These are phyloP conservation scores for Lumbricus terrestris DNA, from an alignment of 2,888 invertebrate species.

Conservation along the genomic window DNA sequence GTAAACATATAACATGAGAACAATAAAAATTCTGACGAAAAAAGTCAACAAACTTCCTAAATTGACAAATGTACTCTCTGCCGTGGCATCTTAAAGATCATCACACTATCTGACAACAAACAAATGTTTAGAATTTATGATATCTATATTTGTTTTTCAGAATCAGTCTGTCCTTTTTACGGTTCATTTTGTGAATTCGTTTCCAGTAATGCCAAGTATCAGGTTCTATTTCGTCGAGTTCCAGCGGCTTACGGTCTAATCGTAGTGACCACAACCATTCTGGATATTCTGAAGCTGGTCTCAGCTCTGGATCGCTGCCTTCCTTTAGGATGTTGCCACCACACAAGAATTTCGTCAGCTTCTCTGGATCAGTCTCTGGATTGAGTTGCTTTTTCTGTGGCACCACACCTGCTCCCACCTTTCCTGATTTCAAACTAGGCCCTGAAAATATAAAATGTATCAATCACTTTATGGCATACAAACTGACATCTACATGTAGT, in stretches of 20 bases:
- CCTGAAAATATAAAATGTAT: not conserved
- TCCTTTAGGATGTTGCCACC: conserved; percentile 78
- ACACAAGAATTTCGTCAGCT: conserved; percentile 75
- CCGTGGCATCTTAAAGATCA: not conserved
- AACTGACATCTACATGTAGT: not conserved
- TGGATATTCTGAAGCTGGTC: conserved; percentile 81
- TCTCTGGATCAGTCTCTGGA: conserved; percentile 50
- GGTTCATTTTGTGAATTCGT: conserved; percentile 63
- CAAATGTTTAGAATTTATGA: conserved; percentile 19
- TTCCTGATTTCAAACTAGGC: not conserved
- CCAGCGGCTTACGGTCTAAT: conserved; percentile 65
- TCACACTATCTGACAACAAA: not conserved
- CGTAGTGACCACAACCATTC: conserved; percentile 84
- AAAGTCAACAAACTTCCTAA: not conserved
- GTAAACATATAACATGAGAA: not conserved
- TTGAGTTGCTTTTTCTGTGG: conserved; percentile 26
- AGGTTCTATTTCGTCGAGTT: conserved; percentile 76
- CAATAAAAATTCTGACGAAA: not conserved
- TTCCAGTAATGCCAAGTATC: conserved; percentile 80
- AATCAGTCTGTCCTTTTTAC: not conserved
- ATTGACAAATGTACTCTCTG: not conserved
- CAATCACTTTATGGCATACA: not conserved
- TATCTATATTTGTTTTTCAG: conserved; percentile 23
- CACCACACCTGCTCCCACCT: conserved; percentile 21
- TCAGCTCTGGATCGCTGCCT: conserved; percentile 74